Evolutionary conservation across 2,888 invertebrate species (phyloP).

Genomic region (Lepidocyrtoides sp.): DNA sequence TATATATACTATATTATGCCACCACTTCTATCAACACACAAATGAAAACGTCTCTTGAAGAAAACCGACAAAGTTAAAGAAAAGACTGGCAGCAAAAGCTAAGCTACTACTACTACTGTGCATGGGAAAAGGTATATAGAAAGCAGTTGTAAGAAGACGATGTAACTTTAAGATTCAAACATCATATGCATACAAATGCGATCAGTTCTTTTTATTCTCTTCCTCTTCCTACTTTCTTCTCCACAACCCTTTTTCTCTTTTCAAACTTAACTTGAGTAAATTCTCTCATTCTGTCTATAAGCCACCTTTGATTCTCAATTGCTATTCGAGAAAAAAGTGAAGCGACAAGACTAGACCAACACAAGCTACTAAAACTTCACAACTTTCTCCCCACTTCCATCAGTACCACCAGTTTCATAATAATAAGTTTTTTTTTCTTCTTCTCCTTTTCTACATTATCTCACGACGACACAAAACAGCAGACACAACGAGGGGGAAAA

Average conservation of each 20-base stretch:
- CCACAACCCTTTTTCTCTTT: neutral
- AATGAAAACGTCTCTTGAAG: slow-evolving; percentile 43
- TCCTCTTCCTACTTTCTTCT: slow-evolving; percentile 48
- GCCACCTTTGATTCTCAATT: slow-evolving; percentile 71
- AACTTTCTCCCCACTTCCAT: slow-evolving; percentile 52
- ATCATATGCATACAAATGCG: slow-evolving; percentile 85
- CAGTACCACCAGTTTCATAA: slow-evolving; percentile 70
- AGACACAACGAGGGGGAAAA: slow-evolving; percentile 23
- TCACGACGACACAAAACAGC: slow-evolving; percentile 29
- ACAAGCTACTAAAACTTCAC: neutral
- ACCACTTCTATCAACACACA: slow-evolving; percentile 1
- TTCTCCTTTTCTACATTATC: slow-evolving; percentile 31
- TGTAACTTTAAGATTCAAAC: slow-evolving; percentile 81
- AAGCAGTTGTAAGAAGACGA: slow-evolving; percentile 47
- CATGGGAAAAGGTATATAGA: neutral
- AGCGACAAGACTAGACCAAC: neutral
- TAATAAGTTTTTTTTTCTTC: slow-evolving; percentile 61
- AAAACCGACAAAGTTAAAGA: slow-evolving; percentile 32
- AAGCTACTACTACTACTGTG: neutral
- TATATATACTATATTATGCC: neutral
- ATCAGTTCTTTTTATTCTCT: slow-evolving; percentile 82
- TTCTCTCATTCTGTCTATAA: slow-evolving; percentile 60
- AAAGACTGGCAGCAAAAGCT: slow-evolving; percentile 25
- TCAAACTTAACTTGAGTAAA: slow-evolving; percentile 62
- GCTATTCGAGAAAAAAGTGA: slow-evolving; percentile 63